phyloP scores from a whole-genome alignment of 2,888 invertebrate genomes.

The Orthosia incerta region DNA sequence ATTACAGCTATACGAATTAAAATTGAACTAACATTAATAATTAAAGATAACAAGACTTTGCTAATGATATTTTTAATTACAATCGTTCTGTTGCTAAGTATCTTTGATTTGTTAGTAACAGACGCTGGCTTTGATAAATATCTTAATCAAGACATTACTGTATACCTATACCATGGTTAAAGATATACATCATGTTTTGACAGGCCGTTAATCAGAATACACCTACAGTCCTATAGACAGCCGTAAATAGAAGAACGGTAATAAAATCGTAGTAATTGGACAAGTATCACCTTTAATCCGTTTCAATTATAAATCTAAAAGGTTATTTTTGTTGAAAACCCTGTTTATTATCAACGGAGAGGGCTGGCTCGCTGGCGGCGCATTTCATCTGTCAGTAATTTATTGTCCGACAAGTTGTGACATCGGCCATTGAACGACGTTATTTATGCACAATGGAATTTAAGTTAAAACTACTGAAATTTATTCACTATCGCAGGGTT shows the following conservation, averaged over 20 bases:
- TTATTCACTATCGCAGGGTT: slow-evolving; percentile 58
- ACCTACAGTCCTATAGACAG: neutral
- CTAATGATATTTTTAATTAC: slow-evolving; percentile 28
- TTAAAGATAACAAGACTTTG: neutral
- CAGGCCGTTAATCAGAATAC: slow-evolving; percentile 16
- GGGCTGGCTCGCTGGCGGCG: slow-evolving; percentile 67
- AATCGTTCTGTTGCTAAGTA: slow-evolving; percentile 25
- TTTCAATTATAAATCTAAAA: slow-evolving; percentile 61
- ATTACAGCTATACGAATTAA: slow-evolving; percentile 11
- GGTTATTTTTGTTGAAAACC: slow-evolving; percentile 59
- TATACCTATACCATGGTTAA: slow-evolving; percentile 1
- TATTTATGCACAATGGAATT: slow-evolving; percentile 75
- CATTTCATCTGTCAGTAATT: slow-evolving; percentile 80
- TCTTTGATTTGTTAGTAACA: slow-evolving; percentile 26
- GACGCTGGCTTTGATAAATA: slow-evolving; percentile 40
- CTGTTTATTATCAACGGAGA: slow-evolving; percentile 69
- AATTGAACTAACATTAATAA: slow-evolving; percentile 15
- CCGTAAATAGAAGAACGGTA: slow-evolving; percentile 17
- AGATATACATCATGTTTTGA: slow-evolving; percentile 36
- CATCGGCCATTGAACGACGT: slow-evolving; percentile 72
- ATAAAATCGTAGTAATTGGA: slow-evolving; percentile 55
- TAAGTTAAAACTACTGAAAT: slow-evolving; percentile 69
- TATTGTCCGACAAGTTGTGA: slow-evolving; percentile 79
- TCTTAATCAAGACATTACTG: slow-evolving; percentile 20
- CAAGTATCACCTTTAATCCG: slow-evolving; percentile 54